phyloP scores from a whole-genome alignment of 1,140 invertebrate genomes.

The Philopotamus ludificatus region DNA sequence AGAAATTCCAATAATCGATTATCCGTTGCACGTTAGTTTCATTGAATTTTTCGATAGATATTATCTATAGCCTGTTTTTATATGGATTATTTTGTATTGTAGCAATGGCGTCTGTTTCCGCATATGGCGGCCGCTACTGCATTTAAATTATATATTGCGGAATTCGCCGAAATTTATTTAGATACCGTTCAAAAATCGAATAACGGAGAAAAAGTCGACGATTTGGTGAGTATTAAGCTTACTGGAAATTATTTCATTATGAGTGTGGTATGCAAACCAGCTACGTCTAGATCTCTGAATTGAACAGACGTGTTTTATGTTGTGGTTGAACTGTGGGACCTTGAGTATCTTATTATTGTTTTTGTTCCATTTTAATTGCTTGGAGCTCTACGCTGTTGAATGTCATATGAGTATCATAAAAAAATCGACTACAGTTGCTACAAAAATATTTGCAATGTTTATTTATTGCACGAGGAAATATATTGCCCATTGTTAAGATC shows the following conservation, averaged over 20 bases:
- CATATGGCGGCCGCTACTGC: constrained; percentile 81
- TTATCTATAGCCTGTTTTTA: background rate
- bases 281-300: too few relatives aligned
- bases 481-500: too few relatives aligned
- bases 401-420: too few relatives aligned
- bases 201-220: constrained; percentile 57
- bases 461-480: too few relatives aligned
- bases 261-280: too few relatives aligned
- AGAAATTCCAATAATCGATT: constrained; percentile 87
- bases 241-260: background rate
- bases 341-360: too few relatives aligned
- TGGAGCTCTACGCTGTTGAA: too few relatives aligned
- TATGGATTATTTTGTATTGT: constrained; percentile 42
- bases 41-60: background rate
- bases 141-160: constrained; percentile 68
- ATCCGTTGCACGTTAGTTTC: constrained; percentile 73
- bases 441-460: too few relatives aligned
- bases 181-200: constrained; percentile 60
- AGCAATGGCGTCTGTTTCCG: constrained; percentile 92
- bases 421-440: too few relatives aligned
- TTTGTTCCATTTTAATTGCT: too few relatives aligned
- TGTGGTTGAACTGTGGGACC: too few relatives aligned
- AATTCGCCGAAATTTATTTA: constrained; percentile 57
- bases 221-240: constrained; percentile 52
- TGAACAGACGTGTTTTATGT: too few relatives aligned